Conservation (phyloP, 2,888 invertebrate species). For the Cyrtodaria siliqua region DNA sequence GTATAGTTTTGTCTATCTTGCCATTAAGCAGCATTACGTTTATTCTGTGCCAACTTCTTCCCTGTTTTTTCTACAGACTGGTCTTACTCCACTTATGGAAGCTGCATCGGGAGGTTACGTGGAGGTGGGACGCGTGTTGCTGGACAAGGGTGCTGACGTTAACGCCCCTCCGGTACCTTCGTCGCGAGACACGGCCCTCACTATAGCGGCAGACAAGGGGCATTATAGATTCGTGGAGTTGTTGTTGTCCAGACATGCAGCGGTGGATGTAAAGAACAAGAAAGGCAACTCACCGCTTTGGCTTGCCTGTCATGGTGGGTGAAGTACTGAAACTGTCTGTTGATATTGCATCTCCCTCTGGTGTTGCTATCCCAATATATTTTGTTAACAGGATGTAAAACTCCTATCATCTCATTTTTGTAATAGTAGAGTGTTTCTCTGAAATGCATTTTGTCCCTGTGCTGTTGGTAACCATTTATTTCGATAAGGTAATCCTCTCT, state of each 20-base stretch:
- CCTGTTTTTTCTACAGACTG: constrained; percentile 89
- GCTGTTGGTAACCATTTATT: too few relatives aligned
- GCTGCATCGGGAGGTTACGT: constrained; percentile 99
- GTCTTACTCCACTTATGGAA: constrained; percentile 99
- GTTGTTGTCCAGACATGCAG: constrained; percentile 90
- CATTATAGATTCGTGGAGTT: constrained; percentile 92
- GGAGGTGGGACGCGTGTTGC: constrained; percentile 97
- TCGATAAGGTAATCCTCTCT: too few relatives aligned
- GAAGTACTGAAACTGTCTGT: too few relatives aligned
- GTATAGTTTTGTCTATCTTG: too few relatives aligned
- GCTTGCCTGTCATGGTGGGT: constrained; percentile 95
- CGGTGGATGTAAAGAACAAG: constrained; percentile 99
- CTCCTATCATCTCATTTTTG: too few relatives aligned
- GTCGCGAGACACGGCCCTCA: constrained; percentile 98
- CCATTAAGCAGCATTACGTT: too few relatives aligned
- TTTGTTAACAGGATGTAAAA: too few relatives aligned
- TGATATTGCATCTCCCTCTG: too few relatives aligned
- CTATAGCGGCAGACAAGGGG: constrained; percentile 99
- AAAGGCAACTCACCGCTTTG: constrained; percentile 99
- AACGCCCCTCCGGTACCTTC: constrained; percentile 99
- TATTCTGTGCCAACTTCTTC: too few relatives aligned
- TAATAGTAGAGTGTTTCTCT: too few relatives aligned
- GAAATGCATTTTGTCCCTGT: too few relatives aligned
- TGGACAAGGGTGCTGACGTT: constrained; percentile 99
- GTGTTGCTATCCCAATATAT: too few relatives aligned